Percentiles rank a stretch among this genome's conserved stretches.
Conservation (phyloP, 2,888 invertebrate species). For the Rapana venosa region DNA sequence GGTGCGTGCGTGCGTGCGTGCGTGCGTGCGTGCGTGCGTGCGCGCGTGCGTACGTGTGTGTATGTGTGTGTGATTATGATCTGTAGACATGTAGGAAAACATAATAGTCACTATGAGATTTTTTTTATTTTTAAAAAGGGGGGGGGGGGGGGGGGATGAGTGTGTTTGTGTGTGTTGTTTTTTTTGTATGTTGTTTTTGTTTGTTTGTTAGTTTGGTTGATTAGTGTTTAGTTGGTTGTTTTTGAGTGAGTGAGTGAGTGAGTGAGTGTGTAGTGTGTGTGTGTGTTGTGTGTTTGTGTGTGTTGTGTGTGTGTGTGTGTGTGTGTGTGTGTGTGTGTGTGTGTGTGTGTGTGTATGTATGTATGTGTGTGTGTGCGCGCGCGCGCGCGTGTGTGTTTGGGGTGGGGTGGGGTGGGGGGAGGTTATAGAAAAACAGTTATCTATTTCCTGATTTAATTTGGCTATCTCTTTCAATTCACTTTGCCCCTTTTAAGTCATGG, state of each 20-base stretch:
- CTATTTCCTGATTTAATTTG: no score
- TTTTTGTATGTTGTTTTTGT: neutral
- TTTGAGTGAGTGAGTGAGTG: neutral
- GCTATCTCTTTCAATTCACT: no score
- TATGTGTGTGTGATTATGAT: slow-evolving; percentile 1
- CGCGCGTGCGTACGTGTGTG: neutral
- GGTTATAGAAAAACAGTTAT: no score
- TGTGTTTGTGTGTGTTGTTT: neutral
- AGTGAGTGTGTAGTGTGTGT: neutral
- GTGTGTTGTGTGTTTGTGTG: neutral
- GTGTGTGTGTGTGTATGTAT: neutral
- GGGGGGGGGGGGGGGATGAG: no score
- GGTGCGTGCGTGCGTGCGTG: no score
- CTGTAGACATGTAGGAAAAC: no score
- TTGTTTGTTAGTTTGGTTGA: neutral
- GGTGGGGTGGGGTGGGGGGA: no score
- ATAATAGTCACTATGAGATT: no score
- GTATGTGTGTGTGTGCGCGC: neutral
- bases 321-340: neutral
- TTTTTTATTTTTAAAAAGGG: no score
- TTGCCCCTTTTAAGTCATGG: no score
- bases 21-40: neutral
- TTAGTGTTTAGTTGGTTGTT: neutral
- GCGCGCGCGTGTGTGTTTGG: no score
- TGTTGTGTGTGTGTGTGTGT: slow-evolving; percentile 5